Evolutionary conservation across 2,113 vertebrate species (phyloP).

Genomic region (Puma concolor): DNA sequence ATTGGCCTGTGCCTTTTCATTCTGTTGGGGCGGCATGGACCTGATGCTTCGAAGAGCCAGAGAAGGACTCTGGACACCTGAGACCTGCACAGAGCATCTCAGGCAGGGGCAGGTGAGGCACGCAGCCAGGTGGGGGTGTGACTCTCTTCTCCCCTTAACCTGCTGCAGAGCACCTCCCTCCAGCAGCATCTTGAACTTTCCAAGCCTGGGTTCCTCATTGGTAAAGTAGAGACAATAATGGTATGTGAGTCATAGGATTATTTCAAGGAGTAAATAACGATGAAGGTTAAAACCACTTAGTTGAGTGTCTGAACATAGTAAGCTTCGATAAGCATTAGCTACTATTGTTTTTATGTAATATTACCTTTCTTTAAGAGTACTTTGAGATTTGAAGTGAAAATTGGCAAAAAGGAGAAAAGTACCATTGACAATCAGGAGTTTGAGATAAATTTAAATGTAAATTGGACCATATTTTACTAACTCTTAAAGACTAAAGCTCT

Average conservation of each 20-base stretch:
- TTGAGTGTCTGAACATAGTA: not conserved
- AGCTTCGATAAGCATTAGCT: not conserved
- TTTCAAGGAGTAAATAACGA: not conserved
- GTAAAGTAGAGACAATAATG: not conserved
- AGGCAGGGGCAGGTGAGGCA: rapidly evolving
- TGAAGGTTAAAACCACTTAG: not conserved
- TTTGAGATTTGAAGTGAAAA: conserved; percentile 1
- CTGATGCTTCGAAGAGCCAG: not conserved
- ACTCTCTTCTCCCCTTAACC: not conserved
- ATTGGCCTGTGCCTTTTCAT: not conserved
- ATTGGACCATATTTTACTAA: not conserved
- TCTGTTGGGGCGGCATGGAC: not conserved
- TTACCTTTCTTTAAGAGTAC: not conserved
- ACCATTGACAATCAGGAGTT: not conserved
- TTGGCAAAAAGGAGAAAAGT: not conserved
- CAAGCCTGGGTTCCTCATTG: not conserved
- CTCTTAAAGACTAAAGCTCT: not conserved
- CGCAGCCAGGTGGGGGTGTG: not conserved
- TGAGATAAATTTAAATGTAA: conserved; percentile 13
- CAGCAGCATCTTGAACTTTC: not conserved
- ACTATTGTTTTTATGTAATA: not conserved
- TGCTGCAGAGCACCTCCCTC: too few relatives aligned
- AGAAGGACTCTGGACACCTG: not conserved
- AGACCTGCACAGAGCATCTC: rapidly evolving
- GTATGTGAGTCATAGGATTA: not conserved